phyloP scores from a whole-genome alignment of 1,140 invertebrate species.

The Chironomus tepperi region DNA sequence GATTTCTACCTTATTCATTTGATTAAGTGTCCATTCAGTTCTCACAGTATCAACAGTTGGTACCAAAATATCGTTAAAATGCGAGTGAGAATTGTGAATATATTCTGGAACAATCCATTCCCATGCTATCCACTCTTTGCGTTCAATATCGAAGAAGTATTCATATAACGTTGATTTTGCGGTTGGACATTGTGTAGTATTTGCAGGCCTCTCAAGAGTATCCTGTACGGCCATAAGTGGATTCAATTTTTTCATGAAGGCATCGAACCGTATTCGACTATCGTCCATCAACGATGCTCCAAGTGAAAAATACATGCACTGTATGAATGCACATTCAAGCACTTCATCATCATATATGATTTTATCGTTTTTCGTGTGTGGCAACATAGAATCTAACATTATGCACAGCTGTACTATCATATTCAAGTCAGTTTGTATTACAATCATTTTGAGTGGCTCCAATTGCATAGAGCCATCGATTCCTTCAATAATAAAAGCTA shows the following conservation, averaged over 20 bases:
- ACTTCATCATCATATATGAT: conserved; percentile 38
- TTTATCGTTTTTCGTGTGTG: conserved; percentile 30
- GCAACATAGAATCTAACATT: conserved; percentile 63
- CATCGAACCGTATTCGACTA: conserved; percentile 63
- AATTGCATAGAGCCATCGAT: conserved; percentile 61
- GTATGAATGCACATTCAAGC: conserved; percentile 42
- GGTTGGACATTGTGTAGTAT: conserved; percentile 52
- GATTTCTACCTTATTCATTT: conserved; percentile 62
- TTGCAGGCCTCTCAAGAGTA: conserved; percentile 50
- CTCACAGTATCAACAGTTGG: conserved; percentile 79
- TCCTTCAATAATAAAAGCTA: conserved; percentile 70
- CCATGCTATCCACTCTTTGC: conserved; percentile 79
- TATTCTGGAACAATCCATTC: conserved; percentile 65
- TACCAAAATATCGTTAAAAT: conserved; percentile 76
- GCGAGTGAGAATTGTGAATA: conserved; percentile 55
- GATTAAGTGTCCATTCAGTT: conserved; percentile 63
- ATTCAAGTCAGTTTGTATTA: conserved; percentile 75
- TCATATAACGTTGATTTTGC: conserved; percentile 63
- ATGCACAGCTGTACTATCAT: conserved; percentile 77
- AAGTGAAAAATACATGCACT: conserved; percentile 73
- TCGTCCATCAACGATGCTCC: conserved; percentile 66
- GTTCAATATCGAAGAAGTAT: conserved; percentile 63
- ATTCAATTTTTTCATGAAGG: conserved; percentile 65
- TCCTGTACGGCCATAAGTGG: conserved; percentile 59
- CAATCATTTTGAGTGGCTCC: conserved; percentile 65